phyloP scores from a whole-genome alignment of 2,113 vertebrate genomes.

The Chaetura pelagica region DNA sequence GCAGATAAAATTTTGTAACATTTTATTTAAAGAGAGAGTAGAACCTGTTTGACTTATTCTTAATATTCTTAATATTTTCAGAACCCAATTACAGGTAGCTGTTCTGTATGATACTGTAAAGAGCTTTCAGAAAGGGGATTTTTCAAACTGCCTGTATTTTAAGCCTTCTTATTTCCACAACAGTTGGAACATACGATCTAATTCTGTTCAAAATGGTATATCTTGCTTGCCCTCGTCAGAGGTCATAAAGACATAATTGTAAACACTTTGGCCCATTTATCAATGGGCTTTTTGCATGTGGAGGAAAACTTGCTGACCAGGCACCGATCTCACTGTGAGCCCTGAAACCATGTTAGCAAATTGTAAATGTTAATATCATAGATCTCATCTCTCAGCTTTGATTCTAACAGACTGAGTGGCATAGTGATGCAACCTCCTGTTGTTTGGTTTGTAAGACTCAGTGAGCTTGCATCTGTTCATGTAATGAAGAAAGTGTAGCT shows the following conservation, averaged over 20 bases:
- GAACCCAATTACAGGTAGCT: not conserved
- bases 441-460: not conserved
- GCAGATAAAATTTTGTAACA: not conserved
- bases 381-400: not conserved
- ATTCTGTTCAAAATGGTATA: not conserved
- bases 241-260: not conserved
- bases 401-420: not conserved
- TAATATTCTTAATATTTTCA: not conserved
- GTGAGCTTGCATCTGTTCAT: not conserved
- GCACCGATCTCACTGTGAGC: not conserved
- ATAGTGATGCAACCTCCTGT: not conserved
- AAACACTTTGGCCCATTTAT: not conserved
- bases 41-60: not conserved
- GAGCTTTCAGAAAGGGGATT: not conserved
- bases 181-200: not conserved
- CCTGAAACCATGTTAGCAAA: not conserved
- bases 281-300: accelerated
- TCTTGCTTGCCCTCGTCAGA: not conserved
- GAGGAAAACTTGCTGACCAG: not conserved
- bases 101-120: not conserved
- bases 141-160: not conserved
- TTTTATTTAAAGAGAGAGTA: not conserved
- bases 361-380: not conserved
- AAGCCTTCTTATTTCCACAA: not conserved
- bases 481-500: not conserved